Percentiles rank a stretch among this genome's conserved stretches.
Conservation (phyloP, 2,888 invertebrate species). For the Odontocolon sp. region DNA sequence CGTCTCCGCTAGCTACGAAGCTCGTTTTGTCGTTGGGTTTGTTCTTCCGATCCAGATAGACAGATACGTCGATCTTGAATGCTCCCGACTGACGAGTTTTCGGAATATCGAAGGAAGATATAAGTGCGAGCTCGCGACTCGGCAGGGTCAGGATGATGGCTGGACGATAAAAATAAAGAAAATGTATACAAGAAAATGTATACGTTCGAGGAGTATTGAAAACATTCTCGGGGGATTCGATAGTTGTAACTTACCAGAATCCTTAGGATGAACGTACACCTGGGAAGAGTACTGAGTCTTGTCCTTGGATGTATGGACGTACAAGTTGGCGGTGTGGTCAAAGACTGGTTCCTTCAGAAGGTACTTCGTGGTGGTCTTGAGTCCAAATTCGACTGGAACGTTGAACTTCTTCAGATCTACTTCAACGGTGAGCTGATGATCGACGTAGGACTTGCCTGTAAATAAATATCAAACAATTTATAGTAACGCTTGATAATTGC, state of each 20-base stretch:
- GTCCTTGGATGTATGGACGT: conserved; percentile 85
- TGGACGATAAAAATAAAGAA: conserved; percentile 64
- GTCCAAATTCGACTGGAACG: conserved; percentile 88
- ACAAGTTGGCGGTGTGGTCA: conserved; percentile 88
- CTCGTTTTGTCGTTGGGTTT: conserved; percentile 87
- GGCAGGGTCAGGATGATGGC: conserved; percentile 86
- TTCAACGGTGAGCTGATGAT: conserved; percentile 85
- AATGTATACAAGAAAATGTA: background rate
- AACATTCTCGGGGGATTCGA: background rate
- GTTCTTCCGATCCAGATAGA: conserved; percentile 88
- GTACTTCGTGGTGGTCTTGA: conserved; percentile 85
- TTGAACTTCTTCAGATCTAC: conserved; percentile 89
- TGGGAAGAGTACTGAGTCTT: conserved; percentile 88
- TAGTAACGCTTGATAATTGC: too few relatives aligned
- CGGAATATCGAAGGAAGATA: conserved; percentile 80
- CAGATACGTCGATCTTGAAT: conserved; percentile 84
- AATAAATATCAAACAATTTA: conserved; percentile 26
- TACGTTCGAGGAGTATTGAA: background rate
- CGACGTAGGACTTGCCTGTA: conserved; percentile 82
- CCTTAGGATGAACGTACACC: conserved; percentile 85
- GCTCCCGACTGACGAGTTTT: conserved; percentile 81
- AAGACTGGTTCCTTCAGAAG: conserved; percentile 82
- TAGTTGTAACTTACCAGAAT: conserved; percentile 84
- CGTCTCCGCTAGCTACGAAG: conserved; percentile 82
- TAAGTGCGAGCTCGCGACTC: conserved; percentile 85